Base-by-base conservation (phyloP, 2,113 vertebrate genomes). In the Thunnus maccoyii region DNA sequence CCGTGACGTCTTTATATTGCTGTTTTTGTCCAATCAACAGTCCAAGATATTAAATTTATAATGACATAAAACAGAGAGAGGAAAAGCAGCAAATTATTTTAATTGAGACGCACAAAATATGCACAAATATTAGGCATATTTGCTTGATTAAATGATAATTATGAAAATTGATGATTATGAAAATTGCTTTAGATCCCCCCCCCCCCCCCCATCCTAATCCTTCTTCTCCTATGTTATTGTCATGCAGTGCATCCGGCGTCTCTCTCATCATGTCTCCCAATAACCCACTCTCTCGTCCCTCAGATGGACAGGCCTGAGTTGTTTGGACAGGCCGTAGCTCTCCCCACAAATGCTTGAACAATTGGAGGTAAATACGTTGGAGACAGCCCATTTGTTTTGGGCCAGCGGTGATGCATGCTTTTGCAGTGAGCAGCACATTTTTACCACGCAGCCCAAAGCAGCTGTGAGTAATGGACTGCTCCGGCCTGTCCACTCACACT, bases 371-470 rank as follows among this genome's bases (percentile, higher is more conserved):
- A 94, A 95, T 93, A 94, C 87, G 41, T 82, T 82, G 89, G 91
- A 93, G 93, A 95, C 87, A 95, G 94, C 89, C 92, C 94, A 95
- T 95, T 96, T 94, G 90, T 95, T 96, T 93, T 90, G 89, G 83
- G 86, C 87, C 13, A 72, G 86, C 86, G 67, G 90, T 96, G 95
- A 96, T 96, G 93, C 95, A 96, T 96, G 95, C 94, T 93, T 95
- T 93, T 96, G 92, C 93, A 94, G 95, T 90, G 91, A 92, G 92
- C 94, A 95, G 94, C 94, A 96, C 95, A 95, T 96, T 95, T 95
- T 95, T 96, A 96, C 93, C 92, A 94, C 92, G 94, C 93, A 93
- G 92, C 89, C 91, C 90, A 93, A 93, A 95, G 93, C 93, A 93
- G 85, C 90, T 57, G 89, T 94, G 91, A 94, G 94, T 95, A 96